Conservation (phyloP, 2,888 invertebrate species). For the Galerucella pusilla region DNA sequence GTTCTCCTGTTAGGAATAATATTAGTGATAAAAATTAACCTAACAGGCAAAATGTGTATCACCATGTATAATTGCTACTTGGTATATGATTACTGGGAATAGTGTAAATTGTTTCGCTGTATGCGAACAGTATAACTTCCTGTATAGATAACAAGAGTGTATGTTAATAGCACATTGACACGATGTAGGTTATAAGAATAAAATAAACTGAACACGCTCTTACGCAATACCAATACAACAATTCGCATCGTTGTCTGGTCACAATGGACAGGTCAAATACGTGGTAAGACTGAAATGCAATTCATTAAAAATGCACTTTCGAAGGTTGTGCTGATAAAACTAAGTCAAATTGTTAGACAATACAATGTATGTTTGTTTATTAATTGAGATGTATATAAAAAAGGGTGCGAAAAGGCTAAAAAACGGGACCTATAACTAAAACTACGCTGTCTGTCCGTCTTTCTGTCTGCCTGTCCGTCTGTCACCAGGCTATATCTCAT, state of each 20-base stretch:
- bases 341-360: slow-evolving; percentile 8
- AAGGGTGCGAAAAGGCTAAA: too few species aligned
- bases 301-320: slow-evolving; percentile 30
- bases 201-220: slow-evolving; percentile 48
- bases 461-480: too few species aligned
- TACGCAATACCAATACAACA: slow-evolving; percentile 44
- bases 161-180: slow-evolving; percentile 57
- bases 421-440: too few species aligned
- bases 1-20: too few species aligned
- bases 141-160: slow-evolving; percentile 47
- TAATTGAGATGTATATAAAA: too few species aligned
- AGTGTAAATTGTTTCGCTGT: slow-evolving; percentile 32
- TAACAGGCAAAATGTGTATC: not conserved
- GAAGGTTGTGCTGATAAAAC: slow-evolving; percentile 25
- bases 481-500: too few species aligned
- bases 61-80: not conserved
- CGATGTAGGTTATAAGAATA: slow-evolving; percentile 59
- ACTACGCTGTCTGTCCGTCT: too few species aligned
- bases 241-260: slow-evolving; percentile 53
- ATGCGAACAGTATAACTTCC: slow-evolving; percentile 38
- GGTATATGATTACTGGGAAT: slow-evolving; percentile 22
- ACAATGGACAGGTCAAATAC: slow-evolving; percentile 55
- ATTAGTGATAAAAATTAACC: too few species aligned
- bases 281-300: slow-evolving; percentile 46
- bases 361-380: not conserved